Base-by-base conservation (phyloP, 2,888 invertebrate species). In the Drosophila sordidapex region DNA sequence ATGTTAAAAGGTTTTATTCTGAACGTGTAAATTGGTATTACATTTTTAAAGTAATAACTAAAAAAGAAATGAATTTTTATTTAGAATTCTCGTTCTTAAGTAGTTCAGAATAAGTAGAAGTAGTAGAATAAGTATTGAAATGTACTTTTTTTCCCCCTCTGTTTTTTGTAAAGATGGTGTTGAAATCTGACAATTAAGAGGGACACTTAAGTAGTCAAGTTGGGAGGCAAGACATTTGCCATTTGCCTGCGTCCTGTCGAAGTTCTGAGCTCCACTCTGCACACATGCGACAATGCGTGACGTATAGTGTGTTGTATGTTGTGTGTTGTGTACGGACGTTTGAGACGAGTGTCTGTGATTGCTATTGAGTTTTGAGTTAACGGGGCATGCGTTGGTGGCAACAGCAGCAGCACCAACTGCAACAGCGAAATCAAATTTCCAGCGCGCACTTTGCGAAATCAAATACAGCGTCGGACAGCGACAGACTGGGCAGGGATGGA, bases 381-480 rank as follows among this genome's bases (percentile, higher is more conserved):
- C 80, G 81, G 65, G 59, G 82, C 70, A 71, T 74, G 76, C 73
- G 78, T 76, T 79, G 79, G 72, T 73, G 72, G 64, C 74, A 74
- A 25, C 65, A 58, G 52, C 64, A 65, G 27, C 65, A 59, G 57
- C 72, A 54, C 46, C 70, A 56, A 61, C 64, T 63, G 75, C 80
- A 74, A 77, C 74, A 71, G 70, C 73, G 56, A 84, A 85, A 85
- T 85, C 89, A 89, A 85, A 85, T 85, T 85, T 85, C 87, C 82
- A 85, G 72, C 89, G 87, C 89, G 89, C 87, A 89, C 84, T 89
- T 85, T 85, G 80, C 89, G 75, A 85, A 85, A 85, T 85, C 84
- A 85, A 85, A 85, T 89, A 87, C 89, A 89, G 79, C 76, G 70
- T 59, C 58, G 40, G 59, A 60, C 73, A 61, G 68, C 62, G 51